A percentile compares a stretch with the other conserved stretches of the same genome.
phyloP scores from a whole-genome alignment of 2,797 vertebrate genomes.

The Crocodylus rhombifer region DNA sequence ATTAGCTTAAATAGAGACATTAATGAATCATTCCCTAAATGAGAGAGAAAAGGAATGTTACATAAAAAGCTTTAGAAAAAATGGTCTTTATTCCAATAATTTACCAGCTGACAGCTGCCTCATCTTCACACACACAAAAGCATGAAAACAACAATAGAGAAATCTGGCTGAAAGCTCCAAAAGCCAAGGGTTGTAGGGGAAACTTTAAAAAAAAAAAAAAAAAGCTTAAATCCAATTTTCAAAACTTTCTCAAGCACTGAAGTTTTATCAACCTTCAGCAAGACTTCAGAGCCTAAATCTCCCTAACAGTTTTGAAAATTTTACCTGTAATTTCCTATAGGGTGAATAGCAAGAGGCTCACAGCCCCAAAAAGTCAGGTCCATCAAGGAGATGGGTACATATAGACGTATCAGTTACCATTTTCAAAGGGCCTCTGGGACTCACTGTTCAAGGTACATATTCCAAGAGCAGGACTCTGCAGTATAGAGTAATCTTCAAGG shows the following conservation, averaged over 20 bases:
- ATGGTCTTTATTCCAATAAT: constrained; percentile 56
- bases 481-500: not conserved
- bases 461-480: not conserved
- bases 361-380: not conserved
- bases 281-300: not conserved
- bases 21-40: constrained; percentile 69
- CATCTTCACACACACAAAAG: constrained; percentile 1
- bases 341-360: too few species aligned
- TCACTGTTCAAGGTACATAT: not conserved
- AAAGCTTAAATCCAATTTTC: not conserved
- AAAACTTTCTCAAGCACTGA: not conserved
- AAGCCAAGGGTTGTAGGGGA: not conserved
- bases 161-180: not conserved
- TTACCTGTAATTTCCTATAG: not conserved
- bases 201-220: not conserved
- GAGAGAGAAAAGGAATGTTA: constrained; percentile 43
- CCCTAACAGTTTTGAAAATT: not conserved
- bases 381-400: not conserved
- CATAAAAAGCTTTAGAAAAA: constrained; percentile 53
- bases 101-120: constrained; percentile 65
- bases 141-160: constrained; percentile 15
- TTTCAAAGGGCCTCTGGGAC: not conserved
- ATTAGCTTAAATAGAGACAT: constrained; percentile 52
- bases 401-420: not conserved
- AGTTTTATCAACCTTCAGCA: not conserved